Percentiles rank a stretch among this genome's conserved stretches.
Conservation (phyloP, 1,140 invertebrate species). For the Pantala flavescens region DNA sequence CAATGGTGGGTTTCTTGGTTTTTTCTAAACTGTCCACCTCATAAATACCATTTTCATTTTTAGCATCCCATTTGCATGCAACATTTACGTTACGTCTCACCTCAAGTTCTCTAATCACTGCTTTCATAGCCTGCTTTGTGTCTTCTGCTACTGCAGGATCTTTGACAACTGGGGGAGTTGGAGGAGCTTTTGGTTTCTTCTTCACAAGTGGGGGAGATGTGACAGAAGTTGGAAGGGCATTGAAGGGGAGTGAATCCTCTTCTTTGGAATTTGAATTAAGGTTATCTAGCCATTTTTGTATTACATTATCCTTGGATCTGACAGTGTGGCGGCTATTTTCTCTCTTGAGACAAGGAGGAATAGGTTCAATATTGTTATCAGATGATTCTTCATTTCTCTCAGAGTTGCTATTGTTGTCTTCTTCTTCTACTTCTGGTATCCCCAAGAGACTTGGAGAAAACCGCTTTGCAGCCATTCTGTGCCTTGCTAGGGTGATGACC, state of each 20-base stretch:
- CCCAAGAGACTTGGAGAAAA: conserved; percentile 65
- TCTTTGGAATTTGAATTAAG: conserved; percentile 38
- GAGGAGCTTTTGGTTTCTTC: conserved; percentile 30
- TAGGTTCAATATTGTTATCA: neutral
- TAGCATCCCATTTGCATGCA: neutral
- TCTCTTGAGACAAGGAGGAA: neutral
- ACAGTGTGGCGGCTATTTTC: conserved; percentile 37
- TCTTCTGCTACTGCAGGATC: neutral
- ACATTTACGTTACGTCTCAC: conserved; percentile 31
- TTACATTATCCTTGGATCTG: conserved; percentile 56
- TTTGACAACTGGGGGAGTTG: conserved; percentile 23
- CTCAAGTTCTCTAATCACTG: conserved; percentile 41
- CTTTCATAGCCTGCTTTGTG: conserved; percentile 32
- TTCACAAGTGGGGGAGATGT: conserved; percentile 22
- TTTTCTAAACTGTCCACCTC: conserved; percentile 12
- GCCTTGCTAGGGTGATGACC: conserved; percentile 75
- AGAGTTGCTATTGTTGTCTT: neutral
- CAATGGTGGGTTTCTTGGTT: neutral
- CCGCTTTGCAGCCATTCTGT: conserved; percentile 69
- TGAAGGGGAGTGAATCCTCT: neutral
- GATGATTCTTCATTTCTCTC: neutral
- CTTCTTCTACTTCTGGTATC: conserved; percentile 75
- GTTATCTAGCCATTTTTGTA: conserved; percentile 67
- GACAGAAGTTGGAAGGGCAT: neutral
- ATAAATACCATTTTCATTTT: neutral